Evolutionary conservation across 2,113 vertebrate genomes (phyloP).

Genomic region (Lasiurus cinereus): DNA sequence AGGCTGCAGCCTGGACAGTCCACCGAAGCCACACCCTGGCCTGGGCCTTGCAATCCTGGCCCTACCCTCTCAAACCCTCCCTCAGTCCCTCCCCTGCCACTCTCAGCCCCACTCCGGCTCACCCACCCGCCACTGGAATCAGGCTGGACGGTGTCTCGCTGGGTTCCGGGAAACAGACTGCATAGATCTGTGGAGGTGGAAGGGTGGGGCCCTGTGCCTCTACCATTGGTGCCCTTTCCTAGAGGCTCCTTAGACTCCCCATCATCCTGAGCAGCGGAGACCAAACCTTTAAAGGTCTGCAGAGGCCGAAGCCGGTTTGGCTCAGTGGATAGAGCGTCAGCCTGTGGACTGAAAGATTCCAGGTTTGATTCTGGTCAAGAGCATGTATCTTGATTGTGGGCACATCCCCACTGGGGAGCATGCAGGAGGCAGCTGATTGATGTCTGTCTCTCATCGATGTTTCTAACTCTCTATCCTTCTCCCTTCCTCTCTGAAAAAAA

Average conservation of each 20-base stretch:
- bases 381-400: too few species aligned
- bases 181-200: background rate
- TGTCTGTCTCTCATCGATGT: too few species aligned
- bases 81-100: background rate
- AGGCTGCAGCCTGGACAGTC: background rate
- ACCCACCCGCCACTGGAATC: background rate
- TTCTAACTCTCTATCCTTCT: too few species aligned
- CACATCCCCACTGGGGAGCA: too few species aligned
- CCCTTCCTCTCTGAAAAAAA: too few species aligned
- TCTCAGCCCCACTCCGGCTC: background rate
- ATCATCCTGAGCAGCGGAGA: background rate
- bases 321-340: too few species aligned
- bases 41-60: constrained; percentile 22
- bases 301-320: too few species aligned
- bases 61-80: background rate
- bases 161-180: background rate
- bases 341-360: too few species aligned
- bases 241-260: background rate
- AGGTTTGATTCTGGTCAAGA: too few species aligned
- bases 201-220: background rate
- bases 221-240: background rate
- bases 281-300: background rate
- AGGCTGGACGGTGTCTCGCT: background rate
- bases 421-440: too few species aligned
- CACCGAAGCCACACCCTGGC: background rate